These are phyloP conservation scores for Thymallus thymallus DNA, from an alignment of 2,113 vertebrate species.

Conservation along the genomic window DNA sequence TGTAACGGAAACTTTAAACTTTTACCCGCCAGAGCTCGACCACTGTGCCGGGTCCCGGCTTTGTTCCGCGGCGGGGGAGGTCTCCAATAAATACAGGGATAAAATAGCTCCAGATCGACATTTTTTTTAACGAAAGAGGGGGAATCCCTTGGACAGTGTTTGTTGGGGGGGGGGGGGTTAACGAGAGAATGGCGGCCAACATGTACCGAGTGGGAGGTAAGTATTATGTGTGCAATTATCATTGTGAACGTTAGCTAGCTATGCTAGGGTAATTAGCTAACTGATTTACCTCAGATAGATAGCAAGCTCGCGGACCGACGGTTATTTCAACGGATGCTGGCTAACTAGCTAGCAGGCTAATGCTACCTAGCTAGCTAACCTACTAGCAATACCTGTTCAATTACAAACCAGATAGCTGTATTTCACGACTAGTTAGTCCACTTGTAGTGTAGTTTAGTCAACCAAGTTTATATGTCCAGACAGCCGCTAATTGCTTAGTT, in stretches of 20 bases:
- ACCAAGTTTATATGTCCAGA: not conserved
- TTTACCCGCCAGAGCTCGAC: constrained; percentile 71
- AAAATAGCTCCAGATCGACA: constrained; percentile 58
- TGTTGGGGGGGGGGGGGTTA: constrained; percentile 51
- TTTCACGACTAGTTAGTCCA: not conserved
- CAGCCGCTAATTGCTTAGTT: not conserved
- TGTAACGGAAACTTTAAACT: constrained; percentile 77
- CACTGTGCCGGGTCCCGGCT: constrained; percentile 73
- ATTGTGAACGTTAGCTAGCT: constrained; percentile 17
- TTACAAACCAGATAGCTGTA: not conserved
- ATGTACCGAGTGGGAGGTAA: constrained; percentile 97
- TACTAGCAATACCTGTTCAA: too few species aligned
- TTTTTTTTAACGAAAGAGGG: constrained; percentile 59
- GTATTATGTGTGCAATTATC: constrained; percentile 56
- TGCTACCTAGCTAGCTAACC: not conserved
- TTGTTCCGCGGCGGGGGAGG: constrained; percentile 74
- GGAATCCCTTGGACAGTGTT: constrained; percentile 56
- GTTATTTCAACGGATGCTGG: constrained; percentile 20
- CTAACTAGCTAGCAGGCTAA: not conserved
- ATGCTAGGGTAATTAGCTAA: constrained; percentile 34
- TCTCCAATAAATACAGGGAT: constrained; percentile 72
- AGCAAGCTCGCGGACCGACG: constrained; percentile 21
- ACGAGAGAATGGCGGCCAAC: constrained; percentile 90
- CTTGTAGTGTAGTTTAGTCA: not conserved
- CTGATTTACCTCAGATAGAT: constrained; percentile 31